Base-by-base conservation (phyloP, 2,888 invertebrate genomes). In the Luperina testacea region DNA sequence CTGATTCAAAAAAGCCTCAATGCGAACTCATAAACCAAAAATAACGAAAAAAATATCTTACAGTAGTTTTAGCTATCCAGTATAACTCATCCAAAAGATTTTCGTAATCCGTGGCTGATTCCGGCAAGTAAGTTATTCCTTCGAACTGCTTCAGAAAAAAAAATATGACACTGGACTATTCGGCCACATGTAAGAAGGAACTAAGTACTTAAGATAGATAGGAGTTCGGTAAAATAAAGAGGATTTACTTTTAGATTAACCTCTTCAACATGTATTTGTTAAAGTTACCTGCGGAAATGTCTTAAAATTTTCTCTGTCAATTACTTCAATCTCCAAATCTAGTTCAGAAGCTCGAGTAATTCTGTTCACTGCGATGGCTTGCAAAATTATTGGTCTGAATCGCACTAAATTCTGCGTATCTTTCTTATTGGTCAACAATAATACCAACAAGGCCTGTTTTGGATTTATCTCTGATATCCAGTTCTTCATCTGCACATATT, bases 31-130 rank as follows among this genome's bases (percentile, higher is more conserved):
- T 8, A n/a, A 69, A 45, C 65, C 51, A 74, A 73, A 77, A 81
- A 80, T 51, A 68, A 27, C 17, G 0, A 80, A 79, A 83, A 85
- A 88, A 87, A 85, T 80, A 83, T 87, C 94, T 95, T 92, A 96
- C 96, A 76, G 96, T 96, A 48, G 95, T 96, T 90, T 96, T 96
- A 48, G 96, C 96, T 78, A 96, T 96, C 96, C 96, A 96, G 85
- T 89, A 93, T 64, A 96, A 89, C 85, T 96, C 96, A 85, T 96
- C 96, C 78, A 95, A 90, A 63, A 96, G 92, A 86, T 88, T 93
- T 75, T 95, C 92, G 72, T 93, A 90, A 88, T 94, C 94, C 84
- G 93, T 92, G 61, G 81, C 69, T n/a, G 93, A 91, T 53, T 90
- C 91, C n/a, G 93, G 91, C 78, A 94, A 88, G 84, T 94, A 94